Evolutionary conservation across 1,140 invertebrate genomes (phyloP).

Genomic region (Formica exsecta): DNA sequence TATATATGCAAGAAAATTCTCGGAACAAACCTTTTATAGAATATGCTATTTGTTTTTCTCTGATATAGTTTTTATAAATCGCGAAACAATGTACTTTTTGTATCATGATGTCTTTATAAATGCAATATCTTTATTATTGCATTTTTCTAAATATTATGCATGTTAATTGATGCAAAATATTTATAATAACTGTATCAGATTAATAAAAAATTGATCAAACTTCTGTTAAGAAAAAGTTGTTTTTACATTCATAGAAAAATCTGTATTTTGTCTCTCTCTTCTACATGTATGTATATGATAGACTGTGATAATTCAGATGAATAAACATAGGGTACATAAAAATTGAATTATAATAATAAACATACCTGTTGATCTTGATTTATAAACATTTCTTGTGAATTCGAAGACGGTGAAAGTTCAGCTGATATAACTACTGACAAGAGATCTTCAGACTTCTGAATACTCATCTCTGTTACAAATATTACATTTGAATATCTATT

Average conservation of each 20-base stretch:
- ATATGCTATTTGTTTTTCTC: slow-evolving; percentile 12
- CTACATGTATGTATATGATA: neutral
- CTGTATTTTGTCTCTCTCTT: no score
- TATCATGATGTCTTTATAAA: neutral
- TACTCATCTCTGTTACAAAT: slow-evolving; percentile 71
- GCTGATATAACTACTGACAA: slow-evolving; percentile 75
- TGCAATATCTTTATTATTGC: neutral
- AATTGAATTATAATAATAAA: slow-evolving; percentile 24
- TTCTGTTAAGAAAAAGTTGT: neutral
- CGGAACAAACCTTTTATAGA: neutral
- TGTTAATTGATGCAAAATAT: neutral
- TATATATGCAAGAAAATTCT: neutral
- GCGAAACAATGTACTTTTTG: neutral
- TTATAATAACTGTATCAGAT: neutral
- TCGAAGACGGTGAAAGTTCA: slow-evolving; percentile 75
- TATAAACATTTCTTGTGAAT: slow-evolving; percentile 77
- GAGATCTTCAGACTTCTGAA: slow-evolving; percentile 76
- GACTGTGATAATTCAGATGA: neutral
- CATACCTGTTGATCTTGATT: slow-evolving; percentile 79
- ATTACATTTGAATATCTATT: no score
- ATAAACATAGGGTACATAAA: neutral
- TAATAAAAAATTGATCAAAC: neutral
- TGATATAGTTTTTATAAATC: neutral
- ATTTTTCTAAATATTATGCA: neutral
- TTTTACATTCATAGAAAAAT: neutral